Percentiles rank a stretch among this genome's conserved stretches.
phyloP scores from a whole-genome alignment of 1,140 invertebrate species.

The Piezodorus guildinii region DNA sequence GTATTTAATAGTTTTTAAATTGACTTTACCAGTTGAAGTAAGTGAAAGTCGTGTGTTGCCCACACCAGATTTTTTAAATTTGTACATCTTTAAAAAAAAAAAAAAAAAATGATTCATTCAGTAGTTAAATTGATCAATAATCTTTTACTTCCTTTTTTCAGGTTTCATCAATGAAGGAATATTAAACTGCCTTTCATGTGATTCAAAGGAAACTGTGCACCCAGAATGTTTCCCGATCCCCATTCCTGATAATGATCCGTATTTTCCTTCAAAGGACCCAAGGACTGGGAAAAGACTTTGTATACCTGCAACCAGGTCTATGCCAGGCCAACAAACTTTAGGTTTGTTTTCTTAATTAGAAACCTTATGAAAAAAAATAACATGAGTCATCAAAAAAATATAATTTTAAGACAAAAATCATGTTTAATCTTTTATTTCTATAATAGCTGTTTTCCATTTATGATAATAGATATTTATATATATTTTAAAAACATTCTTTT shows the following conservation, averaged over 20 bases:
- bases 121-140: too few species aligned
- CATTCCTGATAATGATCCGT: slow-evolving; percentile 44
- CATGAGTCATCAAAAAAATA: too few species aligned
- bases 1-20: too few species aligned
- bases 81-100: too few species aligned
- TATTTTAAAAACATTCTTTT: background rate
- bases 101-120: too few species aligned
- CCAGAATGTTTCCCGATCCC: slow-evolving; percentile 45
- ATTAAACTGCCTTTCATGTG: slow-evolving; percentile 38
- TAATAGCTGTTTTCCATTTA: too few species aligned
- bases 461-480: background rate
- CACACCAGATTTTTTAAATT: too few species aligned
- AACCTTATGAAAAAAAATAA: too few species aligned
- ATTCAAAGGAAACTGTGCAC: slow-evolving; percentile 37
- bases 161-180: slow-evolving; percentile 36
- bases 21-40: too few species aligned
- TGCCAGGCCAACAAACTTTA: slow-evolving; percentile 45
- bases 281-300: slow-evolving; percentile 40
- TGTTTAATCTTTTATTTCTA: too few species aligned
- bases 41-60: too few species aligned
- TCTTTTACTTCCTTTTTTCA: slow-evolving; percentile 21
- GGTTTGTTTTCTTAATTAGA: slow-evolving; percentile 29
- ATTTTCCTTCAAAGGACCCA: slow-evolving; percentile 38
- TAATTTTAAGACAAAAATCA: slow-evolving; percentile 18
- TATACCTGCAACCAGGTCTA: slow-evolving; percentile 44